Conservation (phyloP, 2,888 invertebrate species). For the Eumerus sabulonum region DNA sequence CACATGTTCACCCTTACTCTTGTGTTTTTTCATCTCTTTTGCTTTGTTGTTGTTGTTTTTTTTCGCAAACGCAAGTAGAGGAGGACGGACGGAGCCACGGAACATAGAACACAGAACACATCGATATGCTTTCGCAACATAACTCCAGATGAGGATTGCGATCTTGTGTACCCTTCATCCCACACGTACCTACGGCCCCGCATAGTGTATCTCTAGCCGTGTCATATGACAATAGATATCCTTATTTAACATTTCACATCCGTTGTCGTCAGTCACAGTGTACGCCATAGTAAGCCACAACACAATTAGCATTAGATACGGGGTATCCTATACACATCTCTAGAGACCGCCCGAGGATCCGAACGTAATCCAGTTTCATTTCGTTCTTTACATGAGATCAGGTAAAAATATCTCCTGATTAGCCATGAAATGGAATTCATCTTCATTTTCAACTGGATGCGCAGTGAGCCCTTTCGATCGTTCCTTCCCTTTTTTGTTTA, state of each 20-base stretch:
- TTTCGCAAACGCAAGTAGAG: constrained; percentile 12
- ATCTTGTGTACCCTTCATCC: constrained; percentile 24
- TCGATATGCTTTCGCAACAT: constrained; percentile 50
- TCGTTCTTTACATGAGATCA: constrained; percentile 56
- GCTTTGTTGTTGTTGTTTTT: constrained; percentile 5
- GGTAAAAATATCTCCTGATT: constrained; percentile 65
- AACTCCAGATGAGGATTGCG: constrained; percentile 51
- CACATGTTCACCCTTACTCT: constrained; percentile 38
- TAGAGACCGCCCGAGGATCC: constrained; percentile 9
- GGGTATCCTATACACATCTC: constrained; percentile 16
- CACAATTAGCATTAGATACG: constrained; percentile 67
- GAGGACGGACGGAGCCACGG: constrained; percentile 10
- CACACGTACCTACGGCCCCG: neutral
- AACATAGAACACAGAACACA: constrained; percentile 12
- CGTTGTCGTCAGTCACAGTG: constrained; percentile 40
- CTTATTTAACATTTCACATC: constrained; percentile 67
- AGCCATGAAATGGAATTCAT: constrained; percentile 65
- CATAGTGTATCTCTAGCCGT: too few relatives aligned
- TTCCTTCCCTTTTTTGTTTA: constrained; percentile 5
- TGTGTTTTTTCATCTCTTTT: neutral
- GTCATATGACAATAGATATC: constrained; percentile 59
- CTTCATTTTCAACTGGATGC: constrained; percentile 41
- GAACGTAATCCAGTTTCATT: constrained; percentile 36
- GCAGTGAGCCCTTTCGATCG: constrained; percentile 46
- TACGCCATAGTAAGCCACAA: neutral